Evolutionary conservation across 2,888 invertebrate species (phyloP), one percentile per base, ranked within the genome.

Genomic region (Hypomecis atomaria): DNA sequence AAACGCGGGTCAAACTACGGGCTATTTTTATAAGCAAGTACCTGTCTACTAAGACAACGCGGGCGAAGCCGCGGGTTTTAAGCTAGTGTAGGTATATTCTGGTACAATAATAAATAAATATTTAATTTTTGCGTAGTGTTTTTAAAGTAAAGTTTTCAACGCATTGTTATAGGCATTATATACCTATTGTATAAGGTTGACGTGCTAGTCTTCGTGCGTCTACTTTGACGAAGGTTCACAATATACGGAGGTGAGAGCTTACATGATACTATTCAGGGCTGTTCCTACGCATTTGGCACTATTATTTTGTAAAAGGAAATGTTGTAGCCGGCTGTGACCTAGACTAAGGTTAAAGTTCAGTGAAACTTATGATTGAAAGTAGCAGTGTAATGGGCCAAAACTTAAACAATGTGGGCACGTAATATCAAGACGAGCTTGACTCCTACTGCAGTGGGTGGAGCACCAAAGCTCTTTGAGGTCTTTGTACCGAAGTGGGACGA

Each of bases 171-270:
- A 13, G 13, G 44, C 13, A 13, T 5, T 7, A 23, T 6, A 11
- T 0, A 36, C 47, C 36, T 11, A 9, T 50, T 50, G 49, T 50
- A 11, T 13, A 48, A 40, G 23, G 36, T 36, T 50, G 58, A 58
- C 43, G 50, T 6, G 6, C n/a, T 42, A n/a, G 11, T 36, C 48
- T 42, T 49, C 36, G 1, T 34, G 8, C 11, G 48, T 58, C 38
- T 43, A 42, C 13, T 43, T 58, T 58, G 58, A 58, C 58, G 58
- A 58, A 49, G 58, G 58, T 58, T 13, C 11, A 37, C 37, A 37
- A 49, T 13, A 52, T 23, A 58, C 33, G 34, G 36, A 49, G 49
- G 49, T 58, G 57, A 50, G 58, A 36, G 40, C 58, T 43, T 36
- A 13, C 36, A 47, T 37, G 42, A 43, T 49, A 49, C 11, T 13